A percentile compares a stretch with the other conserved stretches of the same genome.
Conservation (phyloP, 2,113 vertebrate genomes). For the Danionella cerebrum region DNA sequence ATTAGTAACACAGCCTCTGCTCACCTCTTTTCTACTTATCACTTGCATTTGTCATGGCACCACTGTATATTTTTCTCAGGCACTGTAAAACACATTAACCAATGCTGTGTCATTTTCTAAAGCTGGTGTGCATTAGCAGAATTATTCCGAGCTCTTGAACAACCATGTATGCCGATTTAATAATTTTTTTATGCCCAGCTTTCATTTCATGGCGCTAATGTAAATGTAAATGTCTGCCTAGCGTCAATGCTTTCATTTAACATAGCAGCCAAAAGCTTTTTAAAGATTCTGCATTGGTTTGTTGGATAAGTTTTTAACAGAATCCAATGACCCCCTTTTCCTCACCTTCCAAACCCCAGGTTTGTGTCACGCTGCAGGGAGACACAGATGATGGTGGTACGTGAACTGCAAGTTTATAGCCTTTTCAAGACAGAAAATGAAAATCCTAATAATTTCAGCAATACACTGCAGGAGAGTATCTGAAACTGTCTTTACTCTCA, state of each 20-base stretch:
- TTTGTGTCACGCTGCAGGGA: too few species aligned
- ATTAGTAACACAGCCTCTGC: slow-evolving; percentile 6
- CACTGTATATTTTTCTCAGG: slow-evolving; percentile 4
- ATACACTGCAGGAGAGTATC: too few species aligned
- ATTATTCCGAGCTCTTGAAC: slow-evolving; percentile 16
- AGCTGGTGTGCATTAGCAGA: background rate
- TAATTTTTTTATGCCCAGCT: slow-evolving; percentile 21
- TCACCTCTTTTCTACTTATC: slow-evolving; percentile 30
- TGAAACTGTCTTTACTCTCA: too few species aligned
- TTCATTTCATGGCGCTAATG: background rate
- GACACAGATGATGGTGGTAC: too few species aligned
- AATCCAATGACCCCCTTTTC: background rate
- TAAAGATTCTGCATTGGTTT: slow-evolving; percentile 2
- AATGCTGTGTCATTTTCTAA: background rate
- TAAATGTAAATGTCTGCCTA: slow-evolving; percentile 2
- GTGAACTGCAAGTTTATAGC: too few species aligned
- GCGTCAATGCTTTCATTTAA: background rate
- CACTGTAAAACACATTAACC: slow-evolving; percentile 22
- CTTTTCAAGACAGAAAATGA: too few species aligned
- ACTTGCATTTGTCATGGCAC: slow-evolving; percentile 34
- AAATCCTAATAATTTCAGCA: too few species aligned
- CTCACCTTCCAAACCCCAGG: background rate
- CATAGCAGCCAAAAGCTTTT: background rate
- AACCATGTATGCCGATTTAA: slow-evolving; percentile 19
- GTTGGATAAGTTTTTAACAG: too few species aligned